A percentile compares a stretch with the other conserved stretches of the same genome.
Evolutionary conservation across 2,113 vertebrate genomes (phyloP).

Genomic region (Triplophysa tibetana): DNA sequence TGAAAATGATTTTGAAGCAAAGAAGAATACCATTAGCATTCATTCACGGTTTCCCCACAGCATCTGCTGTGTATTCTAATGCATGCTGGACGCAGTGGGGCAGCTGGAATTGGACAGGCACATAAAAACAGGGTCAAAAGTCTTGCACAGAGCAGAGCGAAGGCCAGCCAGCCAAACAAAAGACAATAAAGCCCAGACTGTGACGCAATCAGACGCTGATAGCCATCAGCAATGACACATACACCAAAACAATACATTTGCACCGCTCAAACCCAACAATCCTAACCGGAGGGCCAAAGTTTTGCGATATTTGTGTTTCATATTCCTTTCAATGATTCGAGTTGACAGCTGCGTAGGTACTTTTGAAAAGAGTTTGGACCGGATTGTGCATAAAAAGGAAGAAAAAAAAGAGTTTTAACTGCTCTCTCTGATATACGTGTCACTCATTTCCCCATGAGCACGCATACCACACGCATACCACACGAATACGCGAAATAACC

Average conservation of each 20-base stretch:
- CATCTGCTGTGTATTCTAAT: slow-evolving; percentile 75
- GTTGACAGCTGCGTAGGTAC: slow-evolving; percentile 3
- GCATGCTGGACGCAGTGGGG: slow-evolving; percentile 66
- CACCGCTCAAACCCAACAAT: neutral
- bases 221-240: slow-evolving; percentile 61
- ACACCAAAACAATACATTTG: neutral
- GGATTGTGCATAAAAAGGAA: neutral
- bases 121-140: slow-evolving; percentile 79
- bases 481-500: slow-evolving; percentile 62
- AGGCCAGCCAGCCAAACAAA: slow-evolving; percentile 72
- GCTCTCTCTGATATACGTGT: slow-evolving; percentile 40
- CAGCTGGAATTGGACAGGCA: slow-evolving; percentile 74
- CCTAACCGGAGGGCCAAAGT: slow-evolving; percentile 1
- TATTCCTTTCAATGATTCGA: neutral
- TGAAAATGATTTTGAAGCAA: slow-evolving; percentile 67
- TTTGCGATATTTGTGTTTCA: neutral
- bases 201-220: slow-evolving; percentile 66
- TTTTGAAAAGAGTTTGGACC: neutral
- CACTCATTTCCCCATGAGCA: slow-evolving; percentile 36
- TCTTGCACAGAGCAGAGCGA: slow-evolving; percentile 65
- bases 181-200: slow-evolving; percentile 71
- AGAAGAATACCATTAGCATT: slow-evolving; percentile 71
- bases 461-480: slow-evolving; percentile 32
- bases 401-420: slow-evolving; percentile 3
- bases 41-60: slow-evolving; percentile 61